Percentiles rank a stretch among this genome's conserved stretches.
These are phyloP conservation scores for Oryzias javanicus DNA, from an alignment of 2,113 vertebrate species.

Conservation along the genomic window DNA sequence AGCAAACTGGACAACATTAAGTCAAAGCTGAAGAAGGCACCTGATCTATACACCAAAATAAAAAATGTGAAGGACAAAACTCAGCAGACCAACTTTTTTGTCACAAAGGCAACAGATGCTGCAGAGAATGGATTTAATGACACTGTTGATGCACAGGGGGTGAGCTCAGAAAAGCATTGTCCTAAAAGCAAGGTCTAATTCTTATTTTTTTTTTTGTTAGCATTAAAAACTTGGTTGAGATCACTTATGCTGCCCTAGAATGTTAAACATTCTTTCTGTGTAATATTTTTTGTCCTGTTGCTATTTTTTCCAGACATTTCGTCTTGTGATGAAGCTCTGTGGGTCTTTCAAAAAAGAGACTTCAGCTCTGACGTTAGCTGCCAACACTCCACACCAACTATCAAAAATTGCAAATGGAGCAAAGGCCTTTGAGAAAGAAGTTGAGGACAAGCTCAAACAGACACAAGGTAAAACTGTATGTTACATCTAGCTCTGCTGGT, in stretches of 20 bases:
- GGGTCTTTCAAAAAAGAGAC: conserved; percentile 71
- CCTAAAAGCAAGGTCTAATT: too few species aligned
- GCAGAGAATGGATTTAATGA: conserved; percentile 60
- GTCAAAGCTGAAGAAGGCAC: conserved; percentile 48
- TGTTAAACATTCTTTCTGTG: neutral
- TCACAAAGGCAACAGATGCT: conserved; percentile 43
- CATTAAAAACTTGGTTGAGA: neutral
- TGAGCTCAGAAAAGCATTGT: neutral
- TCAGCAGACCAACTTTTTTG: conserved; percentile 66
- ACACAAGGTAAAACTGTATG: conserved; percentile 73
- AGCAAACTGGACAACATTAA: conserved; percentile 64
- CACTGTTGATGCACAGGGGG: conserved; percentile 60
- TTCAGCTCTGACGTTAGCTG: conserved; percentile 29
- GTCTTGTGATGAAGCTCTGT: conserved; percentile 69
- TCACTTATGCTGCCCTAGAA: neutral
- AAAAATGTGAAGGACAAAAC: conserved; percentile 71
- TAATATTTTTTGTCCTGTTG: neutral
- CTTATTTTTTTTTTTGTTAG: too few species aligned
- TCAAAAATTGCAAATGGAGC: conserved; percentile 73
- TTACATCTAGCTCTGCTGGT: neutral
- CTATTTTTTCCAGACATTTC: conserved; percentile 68
- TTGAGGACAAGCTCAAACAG: conserved; percentile 77
- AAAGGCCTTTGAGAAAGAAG: conserved; percentile 71
- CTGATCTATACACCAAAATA: conserved; percentile 63
- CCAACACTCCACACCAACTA: conserved; percentile 67